Base-by-base conservation (phyloP, 2,797 vertebrate genomes). In the Centroberyx gerrardi region DNA sequence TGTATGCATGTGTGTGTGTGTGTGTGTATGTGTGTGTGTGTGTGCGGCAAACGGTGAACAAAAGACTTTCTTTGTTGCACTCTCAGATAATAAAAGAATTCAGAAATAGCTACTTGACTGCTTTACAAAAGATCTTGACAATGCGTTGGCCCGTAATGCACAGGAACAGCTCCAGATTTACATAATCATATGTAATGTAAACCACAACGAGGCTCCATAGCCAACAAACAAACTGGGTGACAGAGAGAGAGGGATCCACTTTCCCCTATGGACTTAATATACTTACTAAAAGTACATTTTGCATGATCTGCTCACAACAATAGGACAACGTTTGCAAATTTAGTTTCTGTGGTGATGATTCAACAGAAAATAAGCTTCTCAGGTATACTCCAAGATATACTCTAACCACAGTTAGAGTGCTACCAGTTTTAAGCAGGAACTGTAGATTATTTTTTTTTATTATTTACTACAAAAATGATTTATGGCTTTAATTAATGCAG, bases 11-110 rank as follows among this genome's bases (percentile, higher is more conserved):
- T 77, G 38, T 69, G 71, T 60, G 66, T 46, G 42, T 64, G 44
- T 76, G 64, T 80, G 62, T 65, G 44, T 74, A 70, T 36, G 29
- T 76, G 80, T 27, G 74, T 77, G 86, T 80, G 86, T 95, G 87
- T 93, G 88, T 93, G 93, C 91, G 87, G 92, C 94, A 95, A 94
- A 96, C 88, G 93, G 88, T 95, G 96, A 99, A 99, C 98, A 99
- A 99, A 99, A 98, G 97, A 95, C 96, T 96, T 98, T 98, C 97
- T 96, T 96, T 95, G 95, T 95, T 94, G 93, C 94, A 90, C 91
- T 94, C 93, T 92, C 88, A 92, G 93, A 96, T 95, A 96, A 96
- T 96, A 96, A 95, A 95, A 95, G 91, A 95, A 95, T 95, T 93
- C 94, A 91, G 89, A 95, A 95, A 95, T 95, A 95, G 95, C 94